Evolutionary conservation across 2,113 vertebrate genomes (phyloP).

Genomic region (Hippopotamus amphibius): DNA sequence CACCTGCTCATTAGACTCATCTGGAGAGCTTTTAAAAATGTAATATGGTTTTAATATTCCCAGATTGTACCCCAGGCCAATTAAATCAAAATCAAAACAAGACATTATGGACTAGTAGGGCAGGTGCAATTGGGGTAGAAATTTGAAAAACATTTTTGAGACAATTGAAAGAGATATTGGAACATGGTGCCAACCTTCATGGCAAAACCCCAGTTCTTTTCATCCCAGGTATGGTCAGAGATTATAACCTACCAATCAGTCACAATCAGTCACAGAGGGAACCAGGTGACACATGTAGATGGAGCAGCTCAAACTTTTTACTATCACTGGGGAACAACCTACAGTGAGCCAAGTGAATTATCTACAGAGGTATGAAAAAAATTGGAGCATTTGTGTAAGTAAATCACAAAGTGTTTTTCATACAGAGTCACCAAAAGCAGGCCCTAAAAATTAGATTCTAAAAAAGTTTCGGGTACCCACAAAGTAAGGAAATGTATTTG

Average conservation of each 20-base stretch:
- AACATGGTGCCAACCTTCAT: background rate
- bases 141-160: conserved; percentile 1
- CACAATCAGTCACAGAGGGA: background rate
- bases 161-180: background rate
- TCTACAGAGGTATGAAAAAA: background rate
- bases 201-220: background rate
- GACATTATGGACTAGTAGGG: background rate
- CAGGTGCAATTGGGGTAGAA: background rate
- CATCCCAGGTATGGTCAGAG: background rate
- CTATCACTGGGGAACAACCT: background rate
- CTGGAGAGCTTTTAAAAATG: background rate
- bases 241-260: background rate
- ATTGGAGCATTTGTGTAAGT: background rate
- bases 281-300: background rate
- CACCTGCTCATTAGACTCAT: background rate
- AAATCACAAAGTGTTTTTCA: background rate
- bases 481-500: conserved; percentile 10
- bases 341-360: background rate
- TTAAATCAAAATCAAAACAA: conserved; percentile 11
- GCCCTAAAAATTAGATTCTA: background rate
- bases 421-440: background rate
- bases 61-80: background rate
- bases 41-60: background rate
- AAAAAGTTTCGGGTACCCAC: background rate
- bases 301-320: background rate